These are phyloP conservation scores for Lordiphosa fenestrarum DNA, from an alignment of 2,888 invertebrate genomes.

Conservation along the genomic window DNA sequence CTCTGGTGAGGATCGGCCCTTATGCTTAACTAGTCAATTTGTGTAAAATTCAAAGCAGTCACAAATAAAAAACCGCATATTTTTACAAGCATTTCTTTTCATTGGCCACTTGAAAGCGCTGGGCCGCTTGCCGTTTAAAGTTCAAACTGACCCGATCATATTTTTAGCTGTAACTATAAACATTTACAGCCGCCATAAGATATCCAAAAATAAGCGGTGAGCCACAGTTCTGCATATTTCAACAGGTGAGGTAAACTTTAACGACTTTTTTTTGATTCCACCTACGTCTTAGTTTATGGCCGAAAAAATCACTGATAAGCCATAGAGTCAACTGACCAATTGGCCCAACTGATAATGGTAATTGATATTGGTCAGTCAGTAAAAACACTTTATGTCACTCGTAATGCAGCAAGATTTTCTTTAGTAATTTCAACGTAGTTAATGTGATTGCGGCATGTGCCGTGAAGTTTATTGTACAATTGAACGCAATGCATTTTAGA, in stretches of 20 bases:
- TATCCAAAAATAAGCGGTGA: slow-evolving; percentile 48
- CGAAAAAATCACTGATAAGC: slow-evolving; percentile 54
- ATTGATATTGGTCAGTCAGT: slow-evolving; percentile 42
- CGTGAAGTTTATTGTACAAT: too few relatives aligned
- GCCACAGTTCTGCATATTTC: slow-evolving; percentile 26
- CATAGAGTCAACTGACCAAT: slow-evolving; percentile 47
- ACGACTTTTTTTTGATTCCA: slow-evolving; percentile 4
- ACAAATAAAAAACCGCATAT: slow-evolving; percentile 13
- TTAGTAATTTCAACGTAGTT: not conserved
- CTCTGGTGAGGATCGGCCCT: slow-evolving; percentile 32
- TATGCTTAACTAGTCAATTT: slow-evolving; percentile 58
- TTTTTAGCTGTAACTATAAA: slow-evolving; percentile 9
- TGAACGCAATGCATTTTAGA: too few relatives aligned
- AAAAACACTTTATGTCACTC: slow-evolving; percentile 13
- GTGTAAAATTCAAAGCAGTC: slow-evolving; percentile 54
- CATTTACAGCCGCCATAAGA: slow-evolving; percentile 8
- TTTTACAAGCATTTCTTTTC: slow-evolving; percentile 40
- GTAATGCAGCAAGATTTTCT: not conserved
- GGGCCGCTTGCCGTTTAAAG: slow-evolving; percentile 24
- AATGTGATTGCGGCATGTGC: too few relatives aligned
- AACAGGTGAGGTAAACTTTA: slow-evolving; percentile 1
- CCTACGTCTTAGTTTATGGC: slow-evolving; percentile 6
- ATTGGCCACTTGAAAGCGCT: slow-evolving; percentile 34
- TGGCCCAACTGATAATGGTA: slow-evolving; percentile 27
- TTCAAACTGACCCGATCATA: slow-evolving; percentile 20